Conservation (phyloP, 2,113 vertebrate genomes). For the Osmerus eperlanus region DNA sequence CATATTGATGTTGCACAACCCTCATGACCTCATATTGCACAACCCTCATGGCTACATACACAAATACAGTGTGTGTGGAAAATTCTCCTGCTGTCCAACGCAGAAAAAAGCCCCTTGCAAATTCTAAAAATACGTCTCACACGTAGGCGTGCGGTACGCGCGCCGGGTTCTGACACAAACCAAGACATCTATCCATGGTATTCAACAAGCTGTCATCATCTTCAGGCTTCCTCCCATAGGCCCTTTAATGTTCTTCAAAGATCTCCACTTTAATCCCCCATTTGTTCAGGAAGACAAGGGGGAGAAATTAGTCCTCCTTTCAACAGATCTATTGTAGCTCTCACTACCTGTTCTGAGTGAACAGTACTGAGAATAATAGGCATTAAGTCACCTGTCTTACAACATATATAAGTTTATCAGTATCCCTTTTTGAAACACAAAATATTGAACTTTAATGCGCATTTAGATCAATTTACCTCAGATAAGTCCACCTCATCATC, state of each 20-base stretch:
- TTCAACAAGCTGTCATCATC: conserved; percentile 55
- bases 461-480: no score
- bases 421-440: no score
- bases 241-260: conserved; percentile 35
- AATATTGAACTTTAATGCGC: no score
- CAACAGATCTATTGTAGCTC: conserved; percentile 9
- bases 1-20: no score
- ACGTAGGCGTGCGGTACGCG: conserved; percentile 43
- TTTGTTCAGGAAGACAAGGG: conserved; percentile 38
- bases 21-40: no score
- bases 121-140: conserved; percentile 16
- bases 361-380: conserved; percentile 63
- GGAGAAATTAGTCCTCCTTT: conserved; percentile 9
- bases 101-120: conserved; percentile 22
- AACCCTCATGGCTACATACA: no score
- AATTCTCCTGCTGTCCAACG: conserved; percentile 28
- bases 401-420: not conserved
- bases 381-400: not conserved
- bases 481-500: conserved; percentile 48
- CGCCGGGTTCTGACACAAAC: conserved; percentile 48
- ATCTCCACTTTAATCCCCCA: conserved; percentile 54
- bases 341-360: conserved; percentile 43
- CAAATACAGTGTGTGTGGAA: no score
- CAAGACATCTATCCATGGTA: conserved; percentile 41
- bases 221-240: conserved; percentile 41